Evolutionary conservation across 2,888 invertebrate species (phyloP).

Genomic region (Metacarcinus magister): DNA sequence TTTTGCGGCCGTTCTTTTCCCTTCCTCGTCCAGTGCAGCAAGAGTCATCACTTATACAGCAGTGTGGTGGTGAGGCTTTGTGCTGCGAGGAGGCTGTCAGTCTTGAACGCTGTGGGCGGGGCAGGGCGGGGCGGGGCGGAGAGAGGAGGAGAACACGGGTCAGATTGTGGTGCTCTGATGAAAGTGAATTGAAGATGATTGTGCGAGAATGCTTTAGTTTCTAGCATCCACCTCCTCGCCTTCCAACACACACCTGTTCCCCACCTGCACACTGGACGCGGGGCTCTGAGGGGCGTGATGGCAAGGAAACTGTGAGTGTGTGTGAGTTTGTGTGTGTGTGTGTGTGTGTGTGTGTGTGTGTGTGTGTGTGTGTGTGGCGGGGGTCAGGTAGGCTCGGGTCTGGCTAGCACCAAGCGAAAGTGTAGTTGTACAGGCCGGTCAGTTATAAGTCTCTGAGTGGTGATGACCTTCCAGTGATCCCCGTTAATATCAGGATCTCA

Average conservation of each 20-base stretch:
- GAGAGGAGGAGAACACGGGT: neutral
- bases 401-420: neutral
- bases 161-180: neutral
- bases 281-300: neutral
- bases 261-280: neutral
- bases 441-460: neutral
- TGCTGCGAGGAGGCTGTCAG: neutral
- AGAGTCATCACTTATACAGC: neutral
- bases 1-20: too few relatives aligned
- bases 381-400: neutral
- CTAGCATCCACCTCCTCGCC: neutral
- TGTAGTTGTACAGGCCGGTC: neutral
- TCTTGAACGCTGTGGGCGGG: neutral
- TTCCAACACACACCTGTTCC: neutral
- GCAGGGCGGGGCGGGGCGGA: neutral
- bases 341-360: neutral
- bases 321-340: neutral
- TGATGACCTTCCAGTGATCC: neutral
- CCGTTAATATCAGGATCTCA: neutral
- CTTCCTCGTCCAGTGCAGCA: too few relatives aligned
- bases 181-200: conserved; percentile 43
- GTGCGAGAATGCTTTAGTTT: neutral
- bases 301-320: neutral
- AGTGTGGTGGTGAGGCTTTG: neutral
- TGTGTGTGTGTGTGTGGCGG: neutral